These are phyloP conservation scores for Molossus alvarezi DNA, from an alignment of 2,797 vertebrate genomes.

Conservation along the genomic window DNA sequence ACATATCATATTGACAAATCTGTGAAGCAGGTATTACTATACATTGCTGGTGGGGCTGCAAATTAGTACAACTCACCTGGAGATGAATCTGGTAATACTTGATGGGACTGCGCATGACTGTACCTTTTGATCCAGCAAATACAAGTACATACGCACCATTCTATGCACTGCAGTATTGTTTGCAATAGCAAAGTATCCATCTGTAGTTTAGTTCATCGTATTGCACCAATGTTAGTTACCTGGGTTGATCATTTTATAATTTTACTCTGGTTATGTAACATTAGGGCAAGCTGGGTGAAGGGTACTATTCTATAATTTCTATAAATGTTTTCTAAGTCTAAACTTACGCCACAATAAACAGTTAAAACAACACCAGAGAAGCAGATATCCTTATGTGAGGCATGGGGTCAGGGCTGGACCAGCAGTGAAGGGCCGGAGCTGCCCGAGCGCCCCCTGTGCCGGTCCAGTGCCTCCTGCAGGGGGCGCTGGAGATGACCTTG, in stretches of 20 bases:
- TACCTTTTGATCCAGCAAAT: neutral
- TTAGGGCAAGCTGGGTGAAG: neutral
- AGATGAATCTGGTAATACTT: neutral
- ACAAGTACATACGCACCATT: neutral
- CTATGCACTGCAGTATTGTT: neutral
- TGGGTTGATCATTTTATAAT: neutral
- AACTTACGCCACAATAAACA: neutral
- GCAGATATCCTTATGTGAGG: neutral
- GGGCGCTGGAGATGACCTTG: neutral
- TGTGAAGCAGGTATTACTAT: neutral
- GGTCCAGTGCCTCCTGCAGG: neutral
- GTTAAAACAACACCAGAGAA: neutral
- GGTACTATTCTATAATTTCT: no score
- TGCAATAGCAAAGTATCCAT: neutral
- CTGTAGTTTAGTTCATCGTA: neutral
- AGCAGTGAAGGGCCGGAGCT: neutral
- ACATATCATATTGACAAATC: neutral
- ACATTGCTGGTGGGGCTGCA: neutral
- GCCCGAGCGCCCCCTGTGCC: fast-evolving
- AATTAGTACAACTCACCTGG: neutral
- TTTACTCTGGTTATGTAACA: neutral
- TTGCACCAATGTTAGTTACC: neutral
- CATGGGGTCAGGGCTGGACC: neutral
- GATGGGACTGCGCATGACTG: neutral
- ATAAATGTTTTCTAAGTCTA: neutral